These are phyloP conservation scores for Fulmarus glacialis DNA, from an alignment of 2,113 vertebrate species.

Conservation along the genomic window DNA sequence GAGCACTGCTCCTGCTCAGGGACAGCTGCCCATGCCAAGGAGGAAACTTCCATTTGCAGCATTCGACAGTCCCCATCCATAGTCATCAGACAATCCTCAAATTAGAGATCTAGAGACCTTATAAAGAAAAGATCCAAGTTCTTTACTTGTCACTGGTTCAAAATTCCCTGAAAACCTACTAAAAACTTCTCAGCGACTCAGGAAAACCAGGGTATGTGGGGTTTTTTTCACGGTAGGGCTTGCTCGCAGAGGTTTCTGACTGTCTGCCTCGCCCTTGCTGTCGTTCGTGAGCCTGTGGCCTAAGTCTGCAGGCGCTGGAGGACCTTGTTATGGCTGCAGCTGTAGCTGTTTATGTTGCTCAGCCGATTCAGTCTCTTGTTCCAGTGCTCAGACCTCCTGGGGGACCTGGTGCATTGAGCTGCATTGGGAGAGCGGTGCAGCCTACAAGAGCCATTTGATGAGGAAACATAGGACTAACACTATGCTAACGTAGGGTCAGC, in stretches of 20 bases:
- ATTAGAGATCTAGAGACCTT: not conserved
- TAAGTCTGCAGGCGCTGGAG: not conserved
- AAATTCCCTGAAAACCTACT: not conserved
- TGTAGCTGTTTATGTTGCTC: not conserved
- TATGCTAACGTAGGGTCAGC: not conserved
- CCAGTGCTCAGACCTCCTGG: not conserved
- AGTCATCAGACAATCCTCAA: not conserved
- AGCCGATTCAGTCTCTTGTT: not conserved
- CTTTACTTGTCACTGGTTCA: not conserved
- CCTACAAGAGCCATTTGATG: not conserved
- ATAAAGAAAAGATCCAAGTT: not conserved
- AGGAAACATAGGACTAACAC: not conserved
- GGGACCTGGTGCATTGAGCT: not conserved
- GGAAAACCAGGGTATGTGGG: not conserved
- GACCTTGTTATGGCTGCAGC: not conserved
- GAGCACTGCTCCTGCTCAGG: not conserved
- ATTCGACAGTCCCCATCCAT: not conserved
- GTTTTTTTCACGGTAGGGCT: fast-evolving
- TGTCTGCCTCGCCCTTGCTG: not conserved
- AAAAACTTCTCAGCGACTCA: not conserved
- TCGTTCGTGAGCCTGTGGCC: not conserved
- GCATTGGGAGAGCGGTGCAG: not conserved
- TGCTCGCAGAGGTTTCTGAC: not conserved
- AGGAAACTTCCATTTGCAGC: not conserved
- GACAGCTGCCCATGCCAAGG: not conserved